Evolutionary conservation across 2,113 vertebrate species (phyloP).

Genomic region (Pyxicephalus adspersus): DNA sequence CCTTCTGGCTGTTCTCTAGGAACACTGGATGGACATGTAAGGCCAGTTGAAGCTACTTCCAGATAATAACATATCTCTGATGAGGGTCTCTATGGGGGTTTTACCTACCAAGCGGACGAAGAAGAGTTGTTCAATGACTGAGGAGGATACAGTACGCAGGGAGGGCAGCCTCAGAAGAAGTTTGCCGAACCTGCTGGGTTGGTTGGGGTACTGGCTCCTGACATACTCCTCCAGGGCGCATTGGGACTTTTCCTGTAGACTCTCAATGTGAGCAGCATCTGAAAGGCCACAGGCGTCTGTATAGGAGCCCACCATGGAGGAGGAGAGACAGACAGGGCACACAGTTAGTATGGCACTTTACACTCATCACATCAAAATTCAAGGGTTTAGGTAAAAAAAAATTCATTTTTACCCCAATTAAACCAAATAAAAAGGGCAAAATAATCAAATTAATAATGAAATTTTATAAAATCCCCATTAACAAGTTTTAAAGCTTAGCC

Average conservation of each 20-base stretch:
- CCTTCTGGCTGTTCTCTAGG: constrained; percentile 77
- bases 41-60: constrained; percentile 99
- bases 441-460: too few species aligned
- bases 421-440: not conserved
- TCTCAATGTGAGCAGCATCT: constrained; percentile 96
- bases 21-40: constrained; percentile 99
- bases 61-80: constrained; percentile 98
- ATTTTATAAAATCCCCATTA: too few species aligned
- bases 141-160: constrained; percentile 94
- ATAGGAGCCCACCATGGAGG: constrained; percentile 45
- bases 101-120: constrained; percentile 99
- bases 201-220: constrained; percentile 97
- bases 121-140: constrained; percentile 98
- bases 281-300: constrained; percentile 97
- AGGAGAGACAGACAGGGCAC: constrained; percentile 48
- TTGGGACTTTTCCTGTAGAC: constrained; percentile 97
- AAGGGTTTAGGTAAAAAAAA: too few species aligned
- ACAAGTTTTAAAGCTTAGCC: too few species aligned
- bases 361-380: not conserved
- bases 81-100: constrained; percentile 99
- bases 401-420: too few species aligned
- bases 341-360: constrained; percentile 49
- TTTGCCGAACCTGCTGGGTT: constrained; percentile 97
- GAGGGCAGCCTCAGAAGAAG: constrained; percentile 94
- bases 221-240: constrained; percentile 97